Conservation (phyloP, 2,888 invertebrate species). For the Ypsolopha scabrella region DNA sequence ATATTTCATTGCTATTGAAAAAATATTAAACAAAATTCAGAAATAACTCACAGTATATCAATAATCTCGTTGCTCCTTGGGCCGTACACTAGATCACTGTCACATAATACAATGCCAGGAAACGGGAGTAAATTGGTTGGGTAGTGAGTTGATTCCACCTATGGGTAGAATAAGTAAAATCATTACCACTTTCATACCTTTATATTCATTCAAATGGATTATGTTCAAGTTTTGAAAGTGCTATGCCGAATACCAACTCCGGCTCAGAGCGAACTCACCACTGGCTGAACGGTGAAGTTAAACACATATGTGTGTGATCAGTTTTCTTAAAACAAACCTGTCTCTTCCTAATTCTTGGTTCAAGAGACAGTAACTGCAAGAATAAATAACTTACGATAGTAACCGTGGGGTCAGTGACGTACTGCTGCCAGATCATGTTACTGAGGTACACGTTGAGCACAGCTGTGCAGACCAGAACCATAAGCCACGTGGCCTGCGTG, state of each 20-base stretch:
- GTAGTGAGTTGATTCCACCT: slow-evolving; percentile 7
- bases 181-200: background rate
- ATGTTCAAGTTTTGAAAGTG: background rate
- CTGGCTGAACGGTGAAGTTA: background rate
- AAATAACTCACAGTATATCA: slow-evolving; percentile 4
- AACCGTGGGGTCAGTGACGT: slow-evolving; percentile 42
- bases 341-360: too few relatives aligned
- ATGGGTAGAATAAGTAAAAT: background rate
- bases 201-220: background rate
- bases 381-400: slow-evolving; percentile 40
- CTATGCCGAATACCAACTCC: too few relatives aligned
- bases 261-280: too few relatives aligned
- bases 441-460: slow-evolving; percentile 37
- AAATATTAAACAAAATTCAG: too few relatives aligned
- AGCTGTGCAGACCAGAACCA: slow-evolving; percentile 25
- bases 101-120: slow-evolving; percentile 4
- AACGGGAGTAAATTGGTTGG: slow-evolving; percentile 3
- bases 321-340: too few relatives aligned
- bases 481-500: background rate
- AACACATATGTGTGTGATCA: background rate
- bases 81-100: slow-evolving; percentile 2
- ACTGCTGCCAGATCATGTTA: slow-evolving; percentile 51
- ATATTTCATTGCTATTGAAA: too few relatives aligned
- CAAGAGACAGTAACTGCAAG: background rate
- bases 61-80: background rate